Percentiles rank a stretch among this genome's conserved stretches.
These are phyloP conservation scores for Petrocephalus zakoni DNA, from an alignment of 2,113 vertebrate species.

Conservation along the genomic window DNA sequence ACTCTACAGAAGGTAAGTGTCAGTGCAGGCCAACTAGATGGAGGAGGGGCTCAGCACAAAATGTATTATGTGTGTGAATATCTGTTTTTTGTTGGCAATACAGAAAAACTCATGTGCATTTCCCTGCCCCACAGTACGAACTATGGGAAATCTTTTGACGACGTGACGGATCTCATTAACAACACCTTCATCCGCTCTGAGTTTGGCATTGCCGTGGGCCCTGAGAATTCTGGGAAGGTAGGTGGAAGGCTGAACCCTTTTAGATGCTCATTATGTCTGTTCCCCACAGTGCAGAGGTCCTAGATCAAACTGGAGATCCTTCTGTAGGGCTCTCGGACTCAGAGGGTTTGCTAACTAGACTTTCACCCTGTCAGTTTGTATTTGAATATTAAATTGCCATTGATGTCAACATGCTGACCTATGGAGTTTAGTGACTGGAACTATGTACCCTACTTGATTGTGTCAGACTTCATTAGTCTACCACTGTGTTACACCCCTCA, in stretches of 20 bases:
- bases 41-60: neutral
- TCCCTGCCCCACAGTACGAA: conserved; percentile 64
- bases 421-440: neutral
- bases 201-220: conserved; percentile 82
- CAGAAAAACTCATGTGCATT: conserved; percentile 10
- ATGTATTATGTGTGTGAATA: neutral
- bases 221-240: conserved; percentile 85
- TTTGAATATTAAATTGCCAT: neutral
- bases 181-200: conserved; percentile 84
- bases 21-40: neutral
- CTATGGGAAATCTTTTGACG: conserved; percentile 82
- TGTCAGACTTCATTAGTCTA: neutral
- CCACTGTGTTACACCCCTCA: neutral
- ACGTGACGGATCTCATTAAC: conserved; percentile 80
- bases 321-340: neutral
- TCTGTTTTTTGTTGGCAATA: neutral
- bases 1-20: conserved; percentile 81
- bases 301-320: neutral
- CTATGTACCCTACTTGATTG: neutral
- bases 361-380: neutral
- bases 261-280: neutral
- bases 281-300: neutral
- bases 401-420: neutral
- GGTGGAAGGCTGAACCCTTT: conserved; percentile 19
- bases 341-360: neutral